These are phyloP conservation scores for Platanista minor DNA, from an alignment of 2,113 vertebrate genomes.

Conservation along the genomic window DNA sequence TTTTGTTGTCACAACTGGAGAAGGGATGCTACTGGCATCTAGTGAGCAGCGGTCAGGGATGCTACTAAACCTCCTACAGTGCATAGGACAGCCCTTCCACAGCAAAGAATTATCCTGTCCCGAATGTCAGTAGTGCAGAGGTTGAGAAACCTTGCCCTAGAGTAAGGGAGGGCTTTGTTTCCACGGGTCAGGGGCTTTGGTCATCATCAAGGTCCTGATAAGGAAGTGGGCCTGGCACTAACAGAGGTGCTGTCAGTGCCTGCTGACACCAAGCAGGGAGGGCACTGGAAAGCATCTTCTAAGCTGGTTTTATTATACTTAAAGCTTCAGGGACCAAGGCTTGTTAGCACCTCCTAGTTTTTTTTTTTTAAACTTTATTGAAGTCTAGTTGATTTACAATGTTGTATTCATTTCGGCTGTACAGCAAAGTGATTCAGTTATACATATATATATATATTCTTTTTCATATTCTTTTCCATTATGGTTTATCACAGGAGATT, in stretches of 20 bases:
- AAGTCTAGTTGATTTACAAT: background rate
- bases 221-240: background rate
- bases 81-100: background rate
- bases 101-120: background rate
- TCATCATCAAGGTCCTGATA: background rate
- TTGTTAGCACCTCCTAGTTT: background rate
- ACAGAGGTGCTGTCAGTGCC: background rate
- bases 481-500: background rate
- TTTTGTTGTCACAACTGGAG: background rate
- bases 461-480: background rate
- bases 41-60: background rate
- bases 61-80: accelerated
- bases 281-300: background rate
- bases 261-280: background rate
- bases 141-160: background rate
- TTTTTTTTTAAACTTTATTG: background rate
- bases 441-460: background rate
- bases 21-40: background rate
- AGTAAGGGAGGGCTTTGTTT: background rate
- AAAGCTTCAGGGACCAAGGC: background rate
- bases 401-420: background rate
- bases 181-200: background rate
- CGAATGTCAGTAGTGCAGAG: accelerated
- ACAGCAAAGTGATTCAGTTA: background rate
- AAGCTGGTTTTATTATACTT: background rate